Conservation (phyloP, 2,797 vertebrate genomes). For the Lycodopsis pacificus region DNA sequence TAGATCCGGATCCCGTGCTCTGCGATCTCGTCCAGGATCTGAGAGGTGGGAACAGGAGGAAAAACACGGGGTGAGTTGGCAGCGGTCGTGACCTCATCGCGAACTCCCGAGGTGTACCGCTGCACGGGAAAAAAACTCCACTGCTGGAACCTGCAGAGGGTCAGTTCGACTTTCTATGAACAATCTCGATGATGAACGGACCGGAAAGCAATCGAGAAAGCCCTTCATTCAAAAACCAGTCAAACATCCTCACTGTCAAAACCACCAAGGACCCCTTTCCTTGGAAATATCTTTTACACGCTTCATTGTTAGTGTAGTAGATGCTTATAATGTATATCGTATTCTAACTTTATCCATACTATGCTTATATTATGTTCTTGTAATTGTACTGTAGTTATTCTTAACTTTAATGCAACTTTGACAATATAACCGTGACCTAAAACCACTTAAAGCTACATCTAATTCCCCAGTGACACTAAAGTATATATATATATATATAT, state of each 20-base stretch:
- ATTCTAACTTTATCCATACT: neutral
- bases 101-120: conserved; percentile 18
- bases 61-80: conserved; percentile 15
- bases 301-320: neutral
- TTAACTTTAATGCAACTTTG: neutral
- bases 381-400: neutral
- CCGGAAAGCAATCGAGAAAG: neutral
- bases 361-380: neutral
- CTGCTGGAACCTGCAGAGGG: neutral
- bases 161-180: neutral
- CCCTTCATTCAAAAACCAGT: neutral
- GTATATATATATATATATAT: neutral
- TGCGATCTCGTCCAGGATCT: conserved; percentile 94
- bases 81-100: conserved; percentile 4
- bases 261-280: neutral
- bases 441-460: neutral
- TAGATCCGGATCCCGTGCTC: conserved; percentile 94
- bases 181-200: neutral
- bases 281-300: neutral
- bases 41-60: conserved; percentile 19
- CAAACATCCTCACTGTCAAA: neutral
- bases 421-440: neutral
- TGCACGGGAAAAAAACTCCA: neutral
- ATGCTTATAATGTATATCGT: neutral
- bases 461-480: neutral